phyloP scores from a whole-genome alignment of 1,140 invertebrate species.

The Procambarus clarkii region DNA sequence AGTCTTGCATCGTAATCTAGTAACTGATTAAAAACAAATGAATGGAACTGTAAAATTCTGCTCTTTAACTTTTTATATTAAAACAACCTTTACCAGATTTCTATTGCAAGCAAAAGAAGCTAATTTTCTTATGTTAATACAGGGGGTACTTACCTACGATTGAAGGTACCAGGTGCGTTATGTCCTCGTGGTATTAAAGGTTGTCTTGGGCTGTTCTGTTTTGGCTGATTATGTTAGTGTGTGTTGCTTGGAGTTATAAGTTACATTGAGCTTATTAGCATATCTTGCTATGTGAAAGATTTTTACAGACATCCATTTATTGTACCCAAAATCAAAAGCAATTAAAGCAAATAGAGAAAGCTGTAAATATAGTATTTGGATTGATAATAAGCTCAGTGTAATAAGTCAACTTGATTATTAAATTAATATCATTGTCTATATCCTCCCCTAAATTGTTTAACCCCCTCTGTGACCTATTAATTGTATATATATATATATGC shows the following conservation, averaged over 20 bases:
- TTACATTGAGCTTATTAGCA: conserved; percentile 29
- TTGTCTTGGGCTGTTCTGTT: conserved; percentile 56
- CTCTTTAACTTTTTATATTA: neutral
- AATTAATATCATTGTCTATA: neutral
- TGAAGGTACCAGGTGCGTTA: conserved; percentile 67
- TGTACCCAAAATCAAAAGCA: neutral
- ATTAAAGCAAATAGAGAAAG: neutral
- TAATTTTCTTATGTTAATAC: conserved; percentile 50
- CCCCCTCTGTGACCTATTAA: neutral
- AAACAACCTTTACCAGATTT: neutral
- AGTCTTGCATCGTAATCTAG: too few species aligned
- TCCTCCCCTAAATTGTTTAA: neutral
- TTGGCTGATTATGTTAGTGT: conserved; percentile 47
- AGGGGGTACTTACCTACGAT: conserved; percentile 65
- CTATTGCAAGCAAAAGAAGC: conserved; percentile 1
- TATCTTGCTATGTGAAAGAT: neutral
- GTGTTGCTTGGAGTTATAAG: conserved; percentile 48
- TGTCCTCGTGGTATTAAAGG: conserved; percentile 64
- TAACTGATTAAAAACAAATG: neutral
- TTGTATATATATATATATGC: neutral
- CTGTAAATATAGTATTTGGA: neutral
- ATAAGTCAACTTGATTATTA: neutral
- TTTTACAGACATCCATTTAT: neutral
- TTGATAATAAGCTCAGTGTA: neutral
- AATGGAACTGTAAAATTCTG: neutral